Conservation (phyloP, 2,888 invertebrate species). For the Loripinus fragilis region DNA sequence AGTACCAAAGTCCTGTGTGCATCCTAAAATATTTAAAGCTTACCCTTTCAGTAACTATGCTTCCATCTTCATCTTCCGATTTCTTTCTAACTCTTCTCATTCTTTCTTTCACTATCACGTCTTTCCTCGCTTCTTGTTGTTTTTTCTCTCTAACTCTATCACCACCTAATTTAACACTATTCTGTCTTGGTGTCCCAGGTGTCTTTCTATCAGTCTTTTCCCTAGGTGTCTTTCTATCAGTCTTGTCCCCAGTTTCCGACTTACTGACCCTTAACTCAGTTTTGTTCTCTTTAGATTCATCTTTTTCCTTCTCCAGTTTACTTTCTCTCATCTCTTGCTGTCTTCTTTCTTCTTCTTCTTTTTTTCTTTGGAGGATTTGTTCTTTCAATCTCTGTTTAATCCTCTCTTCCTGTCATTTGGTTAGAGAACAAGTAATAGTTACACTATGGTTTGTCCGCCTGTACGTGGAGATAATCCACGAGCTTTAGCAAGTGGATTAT, state of each 20-base stretch:
- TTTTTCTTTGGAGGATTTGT: slow-evolving; percentile 29
- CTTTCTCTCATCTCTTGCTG: not conserved
- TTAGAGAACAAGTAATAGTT: no score
- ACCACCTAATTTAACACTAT: not conserved
- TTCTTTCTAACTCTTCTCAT: not conserved
- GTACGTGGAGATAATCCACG: no score
- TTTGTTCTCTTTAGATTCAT: not conserved
- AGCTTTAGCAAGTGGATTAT: no score
- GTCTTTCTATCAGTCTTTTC: not conserved
- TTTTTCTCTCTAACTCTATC: not conserved
- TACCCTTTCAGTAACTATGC: no score
- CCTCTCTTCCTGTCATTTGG: slow-evolving; percentile 37
- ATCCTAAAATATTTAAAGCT: no score
- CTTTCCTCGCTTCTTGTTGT: not conserved
- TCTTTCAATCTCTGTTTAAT: slow-evolving; percentile 31
- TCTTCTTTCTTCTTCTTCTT: slow-evolving; percentile 33
- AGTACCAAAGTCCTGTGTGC: no score
- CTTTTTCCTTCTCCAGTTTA: not conserved
- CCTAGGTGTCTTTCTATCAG: not conserved
- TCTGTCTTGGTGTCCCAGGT: not conserved
- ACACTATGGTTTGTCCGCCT: no score
- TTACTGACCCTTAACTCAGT: not conserved
- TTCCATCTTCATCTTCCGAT: not conserved
- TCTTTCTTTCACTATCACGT: not conserved
- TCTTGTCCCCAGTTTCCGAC: not conserved